Percentiles rank a stretch among this genome's conserved stretches.
Conservation (phyloP, 2,797 vertebrate species). For the Knipowitschia caucasica region DNA sequence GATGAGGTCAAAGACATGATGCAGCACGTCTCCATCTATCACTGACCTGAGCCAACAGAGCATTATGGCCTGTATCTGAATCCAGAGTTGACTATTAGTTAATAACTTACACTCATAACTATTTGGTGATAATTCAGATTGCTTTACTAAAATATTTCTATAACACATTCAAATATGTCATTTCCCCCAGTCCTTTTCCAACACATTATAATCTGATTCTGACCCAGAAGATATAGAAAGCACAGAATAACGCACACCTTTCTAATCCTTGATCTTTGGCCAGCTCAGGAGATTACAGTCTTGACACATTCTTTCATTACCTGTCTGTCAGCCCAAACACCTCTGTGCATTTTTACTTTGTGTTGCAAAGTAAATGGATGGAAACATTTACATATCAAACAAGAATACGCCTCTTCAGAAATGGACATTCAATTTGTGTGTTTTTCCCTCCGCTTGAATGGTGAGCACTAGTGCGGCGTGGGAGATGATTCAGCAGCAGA, state of each 20-base stretch:
- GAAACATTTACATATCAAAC: neutral
- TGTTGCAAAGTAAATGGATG: neutral
- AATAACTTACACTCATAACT: no score
- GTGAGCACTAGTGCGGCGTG: neutral
- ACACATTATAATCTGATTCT: neutral
- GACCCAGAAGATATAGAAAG: neutral
- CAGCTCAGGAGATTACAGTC: slow-evolving; percentile 38
- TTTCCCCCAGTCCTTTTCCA: neutral
- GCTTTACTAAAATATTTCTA: no score
- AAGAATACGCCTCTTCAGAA: neutral
- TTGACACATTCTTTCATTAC: slow-evolving; percentile 4
- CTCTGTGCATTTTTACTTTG: neutral
- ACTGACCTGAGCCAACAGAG: no score
- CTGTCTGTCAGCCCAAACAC: slow-evolving; percentile 8
- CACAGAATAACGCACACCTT: neutral
- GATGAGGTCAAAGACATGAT: no score
- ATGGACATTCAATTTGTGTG: slow-evolving; percentile 1
- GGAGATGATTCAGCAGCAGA: slow-evolving; percentile 14
- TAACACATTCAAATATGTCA: neutral
- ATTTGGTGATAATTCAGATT: no score
- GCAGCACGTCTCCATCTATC: no score
- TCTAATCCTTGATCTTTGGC: slow-evolving; percentile 29
- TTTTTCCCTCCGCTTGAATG: neutral
- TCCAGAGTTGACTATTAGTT: no score
- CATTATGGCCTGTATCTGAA: no score